A percentile compares a stretch with the other conserved stretches of the same genome.
These are phyloP conservation scores for Eurypyga helias DNA, from an alignment of 2,113 vertebrate species.

Conservation along the genomic window DNA sequence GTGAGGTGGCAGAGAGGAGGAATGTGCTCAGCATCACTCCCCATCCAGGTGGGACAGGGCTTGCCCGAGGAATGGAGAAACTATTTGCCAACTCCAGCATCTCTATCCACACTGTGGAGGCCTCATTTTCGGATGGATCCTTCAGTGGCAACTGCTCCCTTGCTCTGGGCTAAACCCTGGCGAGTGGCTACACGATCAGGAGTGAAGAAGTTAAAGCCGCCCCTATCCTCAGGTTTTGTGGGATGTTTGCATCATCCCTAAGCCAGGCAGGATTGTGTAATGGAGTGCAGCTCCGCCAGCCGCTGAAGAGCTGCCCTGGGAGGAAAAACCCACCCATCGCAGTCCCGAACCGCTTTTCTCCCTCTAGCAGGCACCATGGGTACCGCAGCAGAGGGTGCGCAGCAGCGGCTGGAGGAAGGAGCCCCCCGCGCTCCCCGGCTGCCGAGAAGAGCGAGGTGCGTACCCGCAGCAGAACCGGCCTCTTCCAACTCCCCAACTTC, in stretches of 20 bases:
- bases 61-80: not conserved
- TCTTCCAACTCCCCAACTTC: not conserved
- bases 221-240: not conserved
- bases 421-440: not conserved
- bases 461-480: not conserved
- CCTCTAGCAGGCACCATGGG: slow-evolving; percentile 40
- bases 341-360: not conserved
- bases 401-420: slow-evolving; percentile 39
- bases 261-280: fast-evolving
- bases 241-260: not conserved
- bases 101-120: not conserved
- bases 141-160: not conserved
- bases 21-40: not conserved
- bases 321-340: not conserved
- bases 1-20: not conserved
- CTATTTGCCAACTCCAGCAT: not conserved
- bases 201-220: not conserved
- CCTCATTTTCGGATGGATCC: not conserved
- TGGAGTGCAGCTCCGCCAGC: fast-evolving
- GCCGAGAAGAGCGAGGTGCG: not conserved
- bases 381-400: slow-evolving; percentile 44
- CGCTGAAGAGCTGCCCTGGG: not conserved
- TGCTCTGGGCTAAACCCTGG: not conserved
- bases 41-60: not conserved
- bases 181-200: not conserved